A percentile compares a stretch with the other conserved stretches of the same genome.
Conservation (phyloP, 2,888 invertebrate genomes). For the Palloptera scutellata region DNA sequence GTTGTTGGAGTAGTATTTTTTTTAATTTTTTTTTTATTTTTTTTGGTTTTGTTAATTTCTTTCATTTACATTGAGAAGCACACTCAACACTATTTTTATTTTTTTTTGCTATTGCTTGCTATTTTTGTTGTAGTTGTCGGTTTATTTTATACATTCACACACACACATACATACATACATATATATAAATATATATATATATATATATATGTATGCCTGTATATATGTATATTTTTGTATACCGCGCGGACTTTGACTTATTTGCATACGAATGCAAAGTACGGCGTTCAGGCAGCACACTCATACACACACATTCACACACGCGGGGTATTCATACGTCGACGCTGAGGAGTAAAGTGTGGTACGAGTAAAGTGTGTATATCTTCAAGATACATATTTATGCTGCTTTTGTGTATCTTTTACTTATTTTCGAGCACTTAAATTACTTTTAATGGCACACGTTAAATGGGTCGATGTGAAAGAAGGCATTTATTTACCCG, state of each 20-base stretch:
- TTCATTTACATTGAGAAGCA: constrained; percentile 31
- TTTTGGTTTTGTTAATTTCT: constrained; percentile 25
- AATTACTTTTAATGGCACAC: constrained; percentile 37
- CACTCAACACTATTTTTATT: constrained; percentile 19
- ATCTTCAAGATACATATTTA: constrained; percentile 48
- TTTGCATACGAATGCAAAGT: constrained; percentile 51
- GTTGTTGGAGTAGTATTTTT: constrained; percentile 17
- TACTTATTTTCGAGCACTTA: constrained; percentile 41
- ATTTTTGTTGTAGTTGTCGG: neutral
- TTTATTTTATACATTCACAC: too few relatives aligned
- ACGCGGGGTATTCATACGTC: too few relatives aligned
- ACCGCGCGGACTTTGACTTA: constrained; percentile 40
- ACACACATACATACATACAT: too few relatives aligned
- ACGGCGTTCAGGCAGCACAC: constrained; percentile 18
- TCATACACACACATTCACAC: constrained; percentile 2
- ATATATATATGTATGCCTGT: constrained; percentile 4
- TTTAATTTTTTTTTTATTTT: constrained; percentile 20
- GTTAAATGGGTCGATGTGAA: constrained; percentile 36
- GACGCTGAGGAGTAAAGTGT: constrained; percentile 1
- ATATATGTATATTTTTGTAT: constrained; percentile 22
- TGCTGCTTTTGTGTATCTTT: constrained; percentile 48
- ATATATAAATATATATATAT: too few relatives aligned
- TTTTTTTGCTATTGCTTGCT: neutral
- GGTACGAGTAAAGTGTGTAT: constrained; percentile 29
- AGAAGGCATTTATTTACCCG: constrained; percentile 6